A percentile compares a stretch with the other conserved stretches of the same genome.
These are phyloP conservation scores for Panurus biarmicus DNA, from an alignment of 2,113 vertebrate species.

Conservation along the genomic window DNA sequence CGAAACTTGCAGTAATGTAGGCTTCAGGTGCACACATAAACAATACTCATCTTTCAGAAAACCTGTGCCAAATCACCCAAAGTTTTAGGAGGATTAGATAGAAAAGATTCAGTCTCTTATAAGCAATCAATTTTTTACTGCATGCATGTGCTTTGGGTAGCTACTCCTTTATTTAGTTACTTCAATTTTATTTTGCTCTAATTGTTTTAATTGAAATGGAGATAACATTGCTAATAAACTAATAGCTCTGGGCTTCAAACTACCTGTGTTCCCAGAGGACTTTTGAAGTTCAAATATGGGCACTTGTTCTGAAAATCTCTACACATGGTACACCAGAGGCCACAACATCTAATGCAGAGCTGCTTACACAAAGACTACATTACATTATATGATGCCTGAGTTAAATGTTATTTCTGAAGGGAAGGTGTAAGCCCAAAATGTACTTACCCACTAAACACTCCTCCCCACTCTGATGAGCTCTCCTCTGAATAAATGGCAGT, in stretches of 20 bases:
- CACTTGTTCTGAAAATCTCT: neutral
- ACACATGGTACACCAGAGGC: neutral
- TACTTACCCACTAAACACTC: neutral
- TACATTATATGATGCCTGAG: neutral
- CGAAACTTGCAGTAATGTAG: neutral
- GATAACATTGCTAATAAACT: neutral
- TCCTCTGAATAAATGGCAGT: neutral
- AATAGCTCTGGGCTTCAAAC: neutral
- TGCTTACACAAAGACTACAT: neutral
- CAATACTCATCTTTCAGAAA: neutral
- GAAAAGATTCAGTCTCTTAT: neutral
- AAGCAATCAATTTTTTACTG: neutral
- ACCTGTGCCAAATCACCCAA: neutral
- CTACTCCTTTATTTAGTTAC: neutral
- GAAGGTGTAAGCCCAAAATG: neutral
- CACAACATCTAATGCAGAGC: fast-evolving
- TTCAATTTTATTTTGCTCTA: neutral
- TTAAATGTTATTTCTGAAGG: neutral
- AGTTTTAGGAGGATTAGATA: neutral
- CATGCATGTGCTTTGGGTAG: neutral
- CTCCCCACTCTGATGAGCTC: neutral
- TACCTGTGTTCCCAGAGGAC: neutral
- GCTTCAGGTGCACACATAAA: neutral
- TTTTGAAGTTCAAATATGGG: neutral
- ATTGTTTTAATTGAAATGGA: neutral